Base-by-base conservation (phyloP, 2,888 invertebrate genomes). In the Exephanes ischioxanthus region DNA sequence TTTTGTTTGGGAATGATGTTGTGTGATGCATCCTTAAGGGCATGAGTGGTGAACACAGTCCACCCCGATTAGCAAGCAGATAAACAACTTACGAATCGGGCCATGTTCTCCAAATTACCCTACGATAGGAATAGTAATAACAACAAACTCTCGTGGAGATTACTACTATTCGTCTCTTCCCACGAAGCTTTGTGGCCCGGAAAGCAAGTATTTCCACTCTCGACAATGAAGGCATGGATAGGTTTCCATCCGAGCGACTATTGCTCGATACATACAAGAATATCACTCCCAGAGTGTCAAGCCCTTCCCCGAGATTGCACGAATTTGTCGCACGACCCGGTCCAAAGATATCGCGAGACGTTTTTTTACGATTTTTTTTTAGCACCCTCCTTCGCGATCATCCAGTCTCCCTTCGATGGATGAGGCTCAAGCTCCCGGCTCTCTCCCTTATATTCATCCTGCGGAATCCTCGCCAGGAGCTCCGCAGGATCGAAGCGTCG, bases 281-380 rank as follows among this genome's bases (percentile, higher is more conserved):
- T 45, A 33, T 66, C 33, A 63, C 37, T 51, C 41, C 26, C 22
- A 41, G 16, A 22, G 66, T 75, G 63, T 70, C 61, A 68, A 68
- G 78, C 73, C 26, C 73, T 53, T 33, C 3, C 14, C 11, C 30
- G 70, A 58, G 70, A 82, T 79, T 76, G 75, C 71, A 80, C 67
- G 82, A 82, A 85, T 82, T 82, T 82, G 58, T 81, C 80, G 68
- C 66, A 68, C 16, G 66, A 77, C 68, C 45, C 19, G 48, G 9
- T 45, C 22, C 41, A 33, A 55, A 72, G 76, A 81, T 80, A 77
- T 77, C 76, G 41, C 33, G 4, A 45, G 70, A 55, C 61, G 3
- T 80, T 61, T 61, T 75, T 61, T 19, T 5, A 48, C 48, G n/a
- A 63, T 77, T 55, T 51, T 70, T 70, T 16, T 53, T 58, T 63